A percentile compares a stretch with the other conserved stretches of the same genome.
These are phyloP conservation scores for Ornithoptera alexandrae DNA, from an alignment of 2,888 invertebrate genomes.

Conservation along the genomic window DNA sequence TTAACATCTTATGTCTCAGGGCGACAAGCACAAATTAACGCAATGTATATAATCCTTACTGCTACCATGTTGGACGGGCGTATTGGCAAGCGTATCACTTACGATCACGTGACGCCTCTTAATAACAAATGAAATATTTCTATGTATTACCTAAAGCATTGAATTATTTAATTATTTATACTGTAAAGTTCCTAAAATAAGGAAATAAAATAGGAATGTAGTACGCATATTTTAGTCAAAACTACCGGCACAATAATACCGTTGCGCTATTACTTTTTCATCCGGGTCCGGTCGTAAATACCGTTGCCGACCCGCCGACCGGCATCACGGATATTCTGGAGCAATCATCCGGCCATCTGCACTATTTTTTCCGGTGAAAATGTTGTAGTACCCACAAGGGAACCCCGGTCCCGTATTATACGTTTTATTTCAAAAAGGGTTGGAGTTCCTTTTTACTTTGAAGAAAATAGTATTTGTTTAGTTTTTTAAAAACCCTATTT, in stretches of 20 bases:
- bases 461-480: neutral
- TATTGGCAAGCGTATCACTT: no score
- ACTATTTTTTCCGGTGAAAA: slow-evolving; percentile 71
- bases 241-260: slow-evolving; percentile 43
- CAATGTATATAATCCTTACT: no score
- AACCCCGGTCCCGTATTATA: slow-evolving; percentile 48
- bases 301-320: slow-evolving; percentile 41
- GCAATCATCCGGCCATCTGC: slow-evolving; percentile 72
- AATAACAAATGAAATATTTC: neutral
- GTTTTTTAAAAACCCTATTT: neutral
- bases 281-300: slow-evolving; percentile 67
- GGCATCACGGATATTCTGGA: slow-evolving; percentile 68
- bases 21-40: no score
- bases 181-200: neutral
- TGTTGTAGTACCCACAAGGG: slow-evolving; percentile 55
- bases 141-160: neutral
- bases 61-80: no score
- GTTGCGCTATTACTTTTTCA: slow-evolving; percentile 64
- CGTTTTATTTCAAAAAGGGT: slow-evolving; percentile 56
- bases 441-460: slow-evolving; percentile 28
- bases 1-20: no score
- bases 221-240: slow-evolving; percentile 14
- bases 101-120: no score
- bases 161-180: neutral
- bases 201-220: neutral